Conservation (phyloP, 1,140 invertebrate genomes). For the Samia ricini region DNA sequence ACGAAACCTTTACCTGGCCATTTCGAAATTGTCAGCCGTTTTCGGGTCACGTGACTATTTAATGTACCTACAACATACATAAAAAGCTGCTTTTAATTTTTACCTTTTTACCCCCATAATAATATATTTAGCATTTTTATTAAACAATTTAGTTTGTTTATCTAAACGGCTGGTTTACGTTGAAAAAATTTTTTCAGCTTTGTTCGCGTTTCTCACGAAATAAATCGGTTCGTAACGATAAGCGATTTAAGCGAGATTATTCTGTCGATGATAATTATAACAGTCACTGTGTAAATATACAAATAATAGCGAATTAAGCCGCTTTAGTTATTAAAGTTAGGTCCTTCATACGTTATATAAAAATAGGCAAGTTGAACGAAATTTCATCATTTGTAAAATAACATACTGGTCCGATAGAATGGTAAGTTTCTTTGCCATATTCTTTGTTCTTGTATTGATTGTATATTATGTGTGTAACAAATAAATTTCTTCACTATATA, state of each 20-base stretch:
- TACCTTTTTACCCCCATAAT: background rate
- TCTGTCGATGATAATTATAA: too few relatives aligned
- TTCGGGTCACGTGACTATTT: conserved; percentile 15
- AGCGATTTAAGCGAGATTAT: background rate
- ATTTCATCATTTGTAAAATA: too few relatives aligned
- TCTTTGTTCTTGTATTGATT: too few relatives aligned
- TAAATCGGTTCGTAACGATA: background rate
- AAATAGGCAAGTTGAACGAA: too few relatives aligned
- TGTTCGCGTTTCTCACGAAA: background rate
- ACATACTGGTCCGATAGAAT: too few relatives aligned
- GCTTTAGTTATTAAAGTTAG: too few relatives aligned
- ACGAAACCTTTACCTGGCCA: conserved; percentile 8
- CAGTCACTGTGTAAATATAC: too few relatives aligned
- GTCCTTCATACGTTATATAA: too few relatives aligned
- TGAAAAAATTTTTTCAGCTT: background rate
- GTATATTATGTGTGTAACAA: too few relatives aligned
- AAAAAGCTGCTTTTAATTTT: conserved; percentile 3
- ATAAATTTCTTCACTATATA: background rate
- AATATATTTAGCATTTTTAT: conserved; percentile 1
- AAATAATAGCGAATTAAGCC: too few relatives aligned
- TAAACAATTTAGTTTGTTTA: conserved; percentile 6
- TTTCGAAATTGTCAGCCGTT: conserved; percentile 2
- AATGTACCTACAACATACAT: conserved; percentile 5
- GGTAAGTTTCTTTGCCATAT: too few relatives aligned
- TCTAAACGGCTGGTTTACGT: background rate